phyloP scores from a whole-genome alignment of 2,888 invertebrate species.

The Caprella mutica region DNA sequence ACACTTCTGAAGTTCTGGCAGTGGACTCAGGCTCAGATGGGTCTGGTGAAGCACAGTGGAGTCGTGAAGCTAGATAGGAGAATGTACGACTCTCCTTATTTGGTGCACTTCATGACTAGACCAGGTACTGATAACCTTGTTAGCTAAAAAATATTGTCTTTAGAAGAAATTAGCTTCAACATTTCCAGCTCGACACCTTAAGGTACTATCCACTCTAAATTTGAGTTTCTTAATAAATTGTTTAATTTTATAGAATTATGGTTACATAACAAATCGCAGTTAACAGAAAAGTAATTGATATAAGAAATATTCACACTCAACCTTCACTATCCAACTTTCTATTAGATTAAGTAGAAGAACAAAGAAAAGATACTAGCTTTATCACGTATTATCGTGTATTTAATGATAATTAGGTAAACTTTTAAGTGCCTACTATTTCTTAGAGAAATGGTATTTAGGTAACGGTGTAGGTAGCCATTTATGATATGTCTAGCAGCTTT shows the following conservation, averaged over 20 bases:
- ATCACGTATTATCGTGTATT: too few relatives aligned
- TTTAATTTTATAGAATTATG: not conserved
- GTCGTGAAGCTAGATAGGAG: not conserved
- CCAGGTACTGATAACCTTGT: not conserved
- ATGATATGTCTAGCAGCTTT: too few relatives aligned
- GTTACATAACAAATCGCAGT: not conserved
- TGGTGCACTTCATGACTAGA: slow-evolving; percentile 1
- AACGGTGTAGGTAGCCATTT: too few relatives aligned
- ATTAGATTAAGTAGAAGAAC: too few relatives aligned
- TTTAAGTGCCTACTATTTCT: too few relatives aligned
- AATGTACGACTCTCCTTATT: not conserved
- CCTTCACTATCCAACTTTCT: too few relatives aligned
- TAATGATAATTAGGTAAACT: too few relatives aligned
- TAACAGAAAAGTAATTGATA: not conserved
- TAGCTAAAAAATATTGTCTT: not conserved
- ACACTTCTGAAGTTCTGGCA: not conserved
- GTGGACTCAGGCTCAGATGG: not conserved
- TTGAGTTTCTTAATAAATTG: not conserved
- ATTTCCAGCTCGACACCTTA: not conserved
- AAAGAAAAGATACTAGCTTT: too few relatives aligned
- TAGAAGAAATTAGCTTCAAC: not conserved
- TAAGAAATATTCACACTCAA: too few relatives aligned
- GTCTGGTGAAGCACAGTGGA: slow-evolving; percentile 1
- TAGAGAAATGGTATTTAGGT: too few relatives aligned
- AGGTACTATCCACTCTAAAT: not conserved